Percentiles rank a stretch among this genome's conserved stretches.
These are phyloP conservation scores for Enteromius paludinosus DNA, from an alignment of 2,797 vertebrate species.

Conservation along the genomic window DNA sequence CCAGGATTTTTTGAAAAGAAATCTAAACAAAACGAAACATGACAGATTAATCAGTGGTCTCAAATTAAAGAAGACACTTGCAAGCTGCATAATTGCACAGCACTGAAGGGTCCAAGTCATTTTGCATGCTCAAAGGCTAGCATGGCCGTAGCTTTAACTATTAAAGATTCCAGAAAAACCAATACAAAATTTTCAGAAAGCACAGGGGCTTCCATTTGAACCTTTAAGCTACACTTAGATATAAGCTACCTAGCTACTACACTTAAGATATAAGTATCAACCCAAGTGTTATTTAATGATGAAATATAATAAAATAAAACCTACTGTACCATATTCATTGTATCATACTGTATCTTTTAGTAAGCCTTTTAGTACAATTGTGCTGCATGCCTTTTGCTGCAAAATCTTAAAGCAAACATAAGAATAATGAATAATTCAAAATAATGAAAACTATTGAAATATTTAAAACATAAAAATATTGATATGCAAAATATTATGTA, in stretches of 20 bases:
- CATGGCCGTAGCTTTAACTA: not conserved
- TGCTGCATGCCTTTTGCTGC: not conserved
- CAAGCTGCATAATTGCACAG: not conserved
- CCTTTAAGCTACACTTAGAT: not conserved
- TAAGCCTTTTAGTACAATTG: not conserved
- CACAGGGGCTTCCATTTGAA: not conserved
- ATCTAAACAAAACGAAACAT: not conserved
- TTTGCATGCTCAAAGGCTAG: constrained; percentile 11
- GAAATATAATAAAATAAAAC: not conserved
- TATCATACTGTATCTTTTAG: not conserved
- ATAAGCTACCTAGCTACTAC: no score
- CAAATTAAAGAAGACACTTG: not conserved
- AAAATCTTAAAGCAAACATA: not conserved
- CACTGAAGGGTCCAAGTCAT: not conserved
- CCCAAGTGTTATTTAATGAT: not conserved
- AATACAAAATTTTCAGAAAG: not conserved
- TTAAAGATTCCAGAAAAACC: not conserved
- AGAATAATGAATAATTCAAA: not conserved
- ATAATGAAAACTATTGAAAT: no score
- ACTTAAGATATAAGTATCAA: not conserved
- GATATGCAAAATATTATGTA: no score
- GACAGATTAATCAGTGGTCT: not conserved
- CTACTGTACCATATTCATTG: not conserved
- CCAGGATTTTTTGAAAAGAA: not conserved
- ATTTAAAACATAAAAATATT: no score